Evolutionary conservation across 1,140 invertebrate species (phyloP).

Genomic region (Dryas iulia): DNA sequence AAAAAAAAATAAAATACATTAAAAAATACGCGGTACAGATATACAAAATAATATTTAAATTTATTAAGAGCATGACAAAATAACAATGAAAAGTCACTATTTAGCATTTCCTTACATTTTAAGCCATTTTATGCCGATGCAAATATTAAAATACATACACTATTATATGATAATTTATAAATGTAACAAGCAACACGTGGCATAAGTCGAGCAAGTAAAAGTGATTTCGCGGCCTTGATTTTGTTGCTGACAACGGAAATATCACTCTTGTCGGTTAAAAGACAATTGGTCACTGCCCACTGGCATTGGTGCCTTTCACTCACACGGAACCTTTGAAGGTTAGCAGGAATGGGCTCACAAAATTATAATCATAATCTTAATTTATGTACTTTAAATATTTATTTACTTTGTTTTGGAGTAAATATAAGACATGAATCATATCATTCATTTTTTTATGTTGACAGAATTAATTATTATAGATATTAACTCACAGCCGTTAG

Average conservation of each 20-base stretch:
- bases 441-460: no score
- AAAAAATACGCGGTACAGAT: not conserved
- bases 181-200: not conserved
- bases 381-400: not conserved
- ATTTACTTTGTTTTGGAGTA: no score
- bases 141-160: not conserved
- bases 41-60: no score
- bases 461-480: no score
- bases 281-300: conserved; percentile 30
- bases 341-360: conserved; percentile 37
- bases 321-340: conserved; percentile 46
- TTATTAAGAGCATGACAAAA: no score
- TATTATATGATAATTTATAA: no score
- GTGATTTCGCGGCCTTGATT: conserved; percentile 45
- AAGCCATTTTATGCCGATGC: no score
- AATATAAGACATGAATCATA: no score
- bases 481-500: no score
- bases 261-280: conserved; percentile 26
- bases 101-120: no score
- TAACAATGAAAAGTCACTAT: no score
- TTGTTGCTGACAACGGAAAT: conserved; percentile 34
- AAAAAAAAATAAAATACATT: not conserved
- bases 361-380: not conserved
- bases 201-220: conserved; percentile 34
- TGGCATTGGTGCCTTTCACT: conserved; percentile 60